Evolutionary conservation across 2,113 vertebrate genomes (phyloP).

Genomic region (Barnardius zonarius): DNA sequence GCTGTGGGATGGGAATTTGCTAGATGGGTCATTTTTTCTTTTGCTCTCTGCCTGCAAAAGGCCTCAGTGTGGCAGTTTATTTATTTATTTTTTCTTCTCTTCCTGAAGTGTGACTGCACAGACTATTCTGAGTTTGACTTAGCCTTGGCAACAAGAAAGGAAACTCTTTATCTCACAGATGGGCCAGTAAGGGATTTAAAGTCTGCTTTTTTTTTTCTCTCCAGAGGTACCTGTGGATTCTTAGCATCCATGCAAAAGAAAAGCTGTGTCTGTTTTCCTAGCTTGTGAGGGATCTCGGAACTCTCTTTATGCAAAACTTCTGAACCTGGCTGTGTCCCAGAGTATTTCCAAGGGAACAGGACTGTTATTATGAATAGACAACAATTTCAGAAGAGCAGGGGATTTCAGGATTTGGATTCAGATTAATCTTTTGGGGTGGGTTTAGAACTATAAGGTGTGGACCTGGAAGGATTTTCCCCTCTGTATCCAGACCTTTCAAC

Average conservation of each 20-base stretch:
- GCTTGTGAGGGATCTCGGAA: background rate
- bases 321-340: background rate
- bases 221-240: background rate
- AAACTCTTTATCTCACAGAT: background rate
- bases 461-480: background rate
- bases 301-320: background rate
- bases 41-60: background rate
- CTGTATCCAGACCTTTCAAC: background rate
- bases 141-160: background rate
- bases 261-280: background rate
- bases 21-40: background rate
- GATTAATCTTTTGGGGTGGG: background rate
- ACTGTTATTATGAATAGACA: background rate
- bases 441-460: background rate
- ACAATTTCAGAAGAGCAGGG: background rate
- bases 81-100: background rate
- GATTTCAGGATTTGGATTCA: constrained; percentile 6
- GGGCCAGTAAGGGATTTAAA: background rate
- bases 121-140: background rate
- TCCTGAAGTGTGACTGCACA: background rate
- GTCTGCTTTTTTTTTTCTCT: background rate
- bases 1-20: constrained; percentile 35
- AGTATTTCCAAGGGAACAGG: background rate
- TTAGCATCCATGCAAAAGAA: background rate
- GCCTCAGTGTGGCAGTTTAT: background rate